Evolutionary conservation across 2,797 vertebrate genomes (phyloP), one percentile per base, ranked within the genome.

Genomic region (Pterois miles): DNA sequence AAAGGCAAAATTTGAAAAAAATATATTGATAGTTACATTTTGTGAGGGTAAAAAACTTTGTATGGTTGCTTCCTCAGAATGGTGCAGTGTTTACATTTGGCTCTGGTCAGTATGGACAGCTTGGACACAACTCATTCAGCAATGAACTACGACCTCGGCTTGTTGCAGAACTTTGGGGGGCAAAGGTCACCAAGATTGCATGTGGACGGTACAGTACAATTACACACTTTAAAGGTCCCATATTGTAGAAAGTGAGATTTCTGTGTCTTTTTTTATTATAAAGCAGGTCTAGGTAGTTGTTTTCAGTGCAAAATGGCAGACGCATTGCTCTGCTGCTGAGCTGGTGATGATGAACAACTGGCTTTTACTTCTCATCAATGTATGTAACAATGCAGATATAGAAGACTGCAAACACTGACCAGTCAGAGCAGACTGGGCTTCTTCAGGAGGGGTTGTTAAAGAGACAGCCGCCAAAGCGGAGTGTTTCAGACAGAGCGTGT

Each of bases 21-120:
- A 1, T 34, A n/a, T 33, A 34, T 59, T 33, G 6, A 34, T 7
- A 34, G 0, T 34, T 20, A 1, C 18, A 2, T 33, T 34, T 59
- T 60, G 12, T 14, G 33, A 60, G 29, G n/a, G n/a, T n/a, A n/a
- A 58, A 33, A 6, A 56, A 56, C 13, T 3, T 14, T 52, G 4
- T 60, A 9, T 65, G 52, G n/a, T 63, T 77, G 54, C 29, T 65
- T 38, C 33, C 63, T 67, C 48, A 97, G 97, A 93, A 92, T 4
- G 96, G 97, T 18, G 64, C 91, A 7, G 89, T 97, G 62, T 96
- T 95, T 60, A 97, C 96, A 3, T 97, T 97, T 81, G 97, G 97
- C 82, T 95, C 94, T 4, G 96, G 97, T 78, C 81, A 65, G 4
- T 88, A 86, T n/a, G 97, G 97, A 22, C 97, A 97, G 68, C 96